Evolutionary conservation across 2,797 vertebrate species (phyloP).

Genomic region (Dipus sagitta): DNA sequence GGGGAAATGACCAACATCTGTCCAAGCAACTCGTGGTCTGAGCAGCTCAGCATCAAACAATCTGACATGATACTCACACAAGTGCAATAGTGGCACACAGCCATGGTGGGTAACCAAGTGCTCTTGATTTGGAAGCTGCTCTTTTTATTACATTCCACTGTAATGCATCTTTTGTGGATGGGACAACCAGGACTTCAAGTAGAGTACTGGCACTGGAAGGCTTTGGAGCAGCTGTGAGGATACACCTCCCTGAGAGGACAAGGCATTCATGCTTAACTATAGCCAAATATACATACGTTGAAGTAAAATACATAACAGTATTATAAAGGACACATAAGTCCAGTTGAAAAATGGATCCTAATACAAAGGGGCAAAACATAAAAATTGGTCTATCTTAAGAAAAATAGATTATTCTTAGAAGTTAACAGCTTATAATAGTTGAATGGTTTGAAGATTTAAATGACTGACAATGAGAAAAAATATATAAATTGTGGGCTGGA

Average conservation of each 20-base stretch:
- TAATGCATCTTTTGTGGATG: neutral
- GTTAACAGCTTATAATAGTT: neutral
- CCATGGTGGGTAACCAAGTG: too few species aligned
- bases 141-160: neutral
- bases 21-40: too few species aligned
- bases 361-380: neutral
- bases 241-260: neutral
- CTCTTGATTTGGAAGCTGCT: neutral
- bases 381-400: neutral
- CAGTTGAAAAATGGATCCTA: neutral
- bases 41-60: too few species aligned
- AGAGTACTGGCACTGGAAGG: neutral
- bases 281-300: neutral
- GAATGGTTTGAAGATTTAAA: conserved; percentile 26
- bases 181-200: neutral
- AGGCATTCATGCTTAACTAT: neutral
- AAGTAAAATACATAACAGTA: neutral
- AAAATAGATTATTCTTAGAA: conserved; percentile 19
- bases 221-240: neutral
- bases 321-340: conserved; percentile 3
- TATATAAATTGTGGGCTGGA: too few species aligned
- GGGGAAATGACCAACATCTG: too few species aligned
- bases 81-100: too few species aligned
- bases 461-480: neutral
- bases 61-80: too few species aligned